Percentiles rank a stretch among this genome's conserved stretches.
phyloP scores from a whole-genome alignment of 1,140 invertebrate genomes.

The Pogonomyrmex barbatus region DNA sequence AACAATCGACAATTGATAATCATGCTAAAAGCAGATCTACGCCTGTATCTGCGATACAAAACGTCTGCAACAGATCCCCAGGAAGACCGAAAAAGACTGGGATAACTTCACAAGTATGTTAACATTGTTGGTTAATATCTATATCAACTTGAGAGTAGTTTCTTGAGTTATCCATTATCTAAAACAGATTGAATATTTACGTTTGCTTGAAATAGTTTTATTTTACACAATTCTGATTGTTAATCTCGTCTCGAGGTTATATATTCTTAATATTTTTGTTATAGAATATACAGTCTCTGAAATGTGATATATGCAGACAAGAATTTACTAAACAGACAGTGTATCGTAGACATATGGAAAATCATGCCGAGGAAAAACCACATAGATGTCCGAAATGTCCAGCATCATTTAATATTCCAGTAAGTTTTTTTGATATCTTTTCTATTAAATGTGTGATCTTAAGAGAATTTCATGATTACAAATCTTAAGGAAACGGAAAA shows the following conservation, averaged over 20 bases:
- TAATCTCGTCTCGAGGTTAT: background rate
- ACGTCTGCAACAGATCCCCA: constrained; percentile 60
- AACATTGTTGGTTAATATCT: background rate
- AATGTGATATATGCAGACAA: constrained; percentile 87
- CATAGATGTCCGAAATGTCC: constrained; percentile 88
- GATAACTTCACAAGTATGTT: constrained; percentile 58
- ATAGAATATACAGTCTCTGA: constrained; percentile 80
- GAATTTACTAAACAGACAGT: constrained; percentile 86
- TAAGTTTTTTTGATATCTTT: constrained; percentile 64
- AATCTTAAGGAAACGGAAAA: constrained; percentile 6
- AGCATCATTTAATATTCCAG: constrained; percentile 89
- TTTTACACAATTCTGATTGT: background rate
- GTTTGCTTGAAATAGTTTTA: background rate
- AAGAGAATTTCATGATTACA: background rate
- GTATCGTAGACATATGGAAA: constrained; percentile 87
- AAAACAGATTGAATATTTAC: constrained; percentile 13
- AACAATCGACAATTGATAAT: constrained; percentile 6
- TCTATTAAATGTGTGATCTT: background rate
- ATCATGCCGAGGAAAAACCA: constrained; percentile 89
- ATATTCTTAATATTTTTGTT: constrained; percentile 13
- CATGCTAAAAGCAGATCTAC: background rate
- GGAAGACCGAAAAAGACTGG: constrained; percentile 77
- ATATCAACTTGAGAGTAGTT: constrained; percentile 8
- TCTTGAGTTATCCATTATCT: background rate
- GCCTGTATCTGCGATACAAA: background rate